phyloP scores from a whole-genome alignment of 2,797 vertebrate genomes.

The Alcedo quadribrachys region DNA sequence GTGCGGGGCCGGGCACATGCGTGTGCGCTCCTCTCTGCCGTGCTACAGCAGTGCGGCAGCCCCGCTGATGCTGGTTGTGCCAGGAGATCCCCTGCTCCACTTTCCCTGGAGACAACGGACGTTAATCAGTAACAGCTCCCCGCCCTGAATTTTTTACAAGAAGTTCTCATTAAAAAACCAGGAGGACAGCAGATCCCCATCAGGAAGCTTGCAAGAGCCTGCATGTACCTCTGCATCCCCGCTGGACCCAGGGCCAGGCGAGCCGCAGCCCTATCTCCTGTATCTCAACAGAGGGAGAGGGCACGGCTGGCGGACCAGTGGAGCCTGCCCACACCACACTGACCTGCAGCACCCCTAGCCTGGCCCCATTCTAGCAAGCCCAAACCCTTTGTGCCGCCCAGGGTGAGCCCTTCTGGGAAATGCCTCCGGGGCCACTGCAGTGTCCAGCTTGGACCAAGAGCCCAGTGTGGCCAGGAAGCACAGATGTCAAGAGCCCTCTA shows the following conservation, averaged over 20 bases:
- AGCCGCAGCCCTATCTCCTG: conserved; percentile 22
- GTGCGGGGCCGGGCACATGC: rapidly evolving
- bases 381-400: background rate
- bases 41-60: background rate
- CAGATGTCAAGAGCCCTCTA: background rate
- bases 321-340: background rate
- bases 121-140: conserved; percentile 54
- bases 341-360: background rate
- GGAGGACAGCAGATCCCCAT: conserved; percentile 30
- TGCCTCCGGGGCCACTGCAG: background rate
- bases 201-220: conserved; percentile 40
- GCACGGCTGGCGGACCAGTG: rapidly evolving
- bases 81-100: background rate
- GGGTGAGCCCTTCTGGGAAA: background rate
- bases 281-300: background rate
- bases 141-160: conserved; percentile 21
- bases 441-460: background rate
- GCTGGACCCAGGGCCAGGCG: rapidly evolving
- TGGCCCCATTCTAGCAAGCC: background rate
- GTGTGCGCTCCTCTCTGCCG: background rate
- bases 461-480: rapidly evolving
- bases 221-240: background rate
- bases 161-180: conserved; percentile 9
- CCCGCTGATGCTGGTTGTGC: background rate
- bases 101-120: background rate